Base-by-base conservation (phyloP, 2,797 vertebrate genomes). In the Halcyon chelicuti region DNA sequence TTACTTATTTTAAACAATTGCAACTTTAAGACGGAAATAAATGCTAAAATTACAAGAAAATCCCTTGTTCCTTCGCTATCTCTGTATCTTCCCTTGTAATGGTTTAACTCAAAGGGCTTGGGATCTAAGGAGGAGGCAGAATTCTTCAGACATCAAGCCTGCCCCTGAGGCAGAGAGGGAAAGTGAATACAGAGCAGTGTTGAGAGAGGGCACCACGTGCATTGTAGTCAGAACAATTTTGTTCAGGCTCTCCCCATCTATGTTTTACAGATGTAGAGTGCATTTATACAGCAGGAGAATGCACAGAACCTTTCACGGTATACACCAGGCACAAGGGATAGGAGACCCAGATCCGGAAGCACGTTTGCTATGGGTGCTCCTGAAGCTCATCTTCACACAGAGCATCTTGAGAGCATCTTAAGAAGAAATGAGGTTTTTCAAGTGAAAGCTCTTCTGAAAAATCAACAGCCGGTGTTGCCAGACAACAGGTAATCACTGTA, bases 11-110 rank as follows among this genome's bases (percentile, higher is more conserved):
- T 72, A 83, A 81, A 78, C 81, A 95, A 61, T 23, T 79, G 68
- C 33, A 49, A 89, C 72, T 94, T 86, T 86, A 72, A 95, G 86
- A 82, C 79, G 72, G 66, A 89, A 87, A 88, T 76, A 93, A 82
- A 85, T 37, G 76, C 52, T 86, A 85, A 96, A 94, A 90, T 88
- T 92, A 91, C 91, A 96, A 92, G 76, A 95, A 85, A 92, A 91
- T 76, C 77, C 60, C 73, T 73, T 92, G 89, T 93, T 94, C 26
- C 78, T 96, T 62, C 86, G 51, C 55, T 94, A 86, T 93, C 89
- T 74, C 42, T 74, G 9, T 54, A 92, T 93, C 92, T 90, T 70
- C 62, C 42, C 65, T 90, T 88, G 87, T 80, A 72, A 83, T 23
- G 42, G 37, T 85, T 93, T 77, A 71, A 52, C 37, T 42, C 82